Conservation (phyloP, 2,888 invertebrate species). For the Ichneumon xanthorius region DNA sequence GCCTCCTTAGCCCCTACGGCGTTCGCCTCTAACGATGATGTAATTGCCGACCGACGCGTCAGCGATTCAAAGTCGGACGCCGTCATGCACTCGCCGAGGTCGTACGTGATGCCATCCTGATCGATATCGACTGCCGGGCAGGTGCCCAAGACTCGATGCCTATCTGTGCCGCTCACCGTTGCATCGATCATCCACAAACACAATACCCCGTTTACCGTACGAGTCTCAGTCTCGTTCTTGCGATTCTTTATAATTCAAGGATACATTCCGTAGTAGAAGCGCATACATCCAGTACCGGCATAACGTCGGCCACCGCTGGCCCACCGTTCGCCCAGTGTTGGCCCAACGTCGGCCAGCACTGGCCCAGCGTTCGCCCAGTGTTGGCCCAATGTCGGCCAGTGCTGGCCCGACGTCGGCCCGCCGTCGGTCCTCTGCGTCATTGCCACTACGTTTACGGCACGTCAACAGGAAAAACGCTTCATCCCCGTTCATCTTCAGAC, state of each 20-base stretch:
- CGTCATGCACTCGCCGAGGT: slow-evolving; percentile 30
- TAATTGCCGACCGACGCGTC: slow-evolving; percentile 27
- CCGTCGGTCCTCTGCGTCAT: not conserved
- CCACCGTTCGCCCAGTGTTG: too few relatives aligned
- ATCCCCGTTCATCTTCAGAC: not conserved
- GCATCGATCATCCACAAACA: not conserved
- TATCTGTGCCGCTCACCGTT: not conserved
- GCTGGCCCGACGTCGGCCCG: too few relatives aligned
- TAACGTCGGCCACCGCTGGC: not conserved
- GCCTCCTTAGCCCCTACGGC: not conserved
- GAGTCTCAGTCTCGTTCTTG: slow-evolving; percentile 1
- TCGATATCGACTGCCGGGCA: slow-evolving; percentile 17
- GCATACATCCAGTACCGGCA: not conserved
- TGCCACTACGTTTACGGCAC: not conserved
- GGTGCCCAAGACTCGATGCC: not conserved
- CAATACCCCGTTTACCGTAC: not conserved
- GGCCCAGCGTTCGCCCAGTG: too few relatives aligned
- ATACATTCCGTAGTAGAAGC: not conserved
- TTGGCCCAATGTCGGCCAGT: too few relatives aligned
- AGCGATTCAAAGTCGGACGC: slow-evolving; percentile 14
- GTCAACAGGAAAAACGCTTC: not conserved
- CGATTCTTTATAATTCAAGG: not conserved
- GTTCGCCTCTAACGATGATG: slow-evolving; percentile 10
- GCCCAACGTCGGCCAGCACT: too few relatives aligned
- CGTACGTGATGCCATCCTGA: slow-evolving; percentile 22